Base-by-base conservation (phyloP, 2,113 vertebrate species). In the Gavia stellata region DNA sequence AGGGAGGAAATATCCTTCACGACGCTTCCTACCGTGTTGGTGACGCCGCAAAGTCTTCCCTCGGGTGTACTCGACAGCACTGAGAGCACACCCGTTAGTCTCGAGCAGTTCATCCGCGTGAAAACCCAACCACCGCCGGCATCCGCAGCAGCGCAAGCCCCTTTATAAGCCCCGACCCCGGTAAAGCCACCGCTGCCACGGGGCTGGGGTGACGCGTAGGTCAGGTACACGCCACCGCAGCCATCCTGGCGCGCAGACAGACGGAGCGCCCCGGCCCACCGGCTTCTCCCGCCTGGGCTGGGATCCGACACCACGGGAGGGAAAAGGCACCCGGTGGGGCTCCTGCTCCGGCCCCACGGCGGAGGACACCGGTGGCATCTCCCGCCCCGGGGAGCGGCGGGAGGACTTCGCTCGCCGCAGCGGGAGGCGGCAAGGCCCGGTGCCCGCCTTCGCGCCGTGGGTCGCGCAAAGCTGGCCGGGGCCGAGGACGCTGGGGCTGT, bases 231-330 rank as follows among this genome's bases (percentile, higher is more conserved):
- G 2, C 19, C 17, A 0, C 47, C 6, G 2, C 20, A 20, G 17
- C 29, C 61, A 1, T 7, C 4, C 47, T 1, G 6, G 6, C 0
- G 4, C 0, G 14, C 7, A 4, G 31, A 29, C 0, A 3, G 61
- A 34, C 4, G 1, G 26, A n/a, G 0, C 56, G 13, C 17, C 2
- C 4, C 15, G 0, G 25, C 42, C 5, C 88, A 29, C 19, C 71
- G 3, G 66, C 23, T 44, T 1, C 14, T 14, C 40, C 44, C 44
- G 21, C 17, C 73, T 2, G 6, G 4, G 5, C 17, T 14, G 70
- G 10, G 15, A 71, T 47, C 36, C 58, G 34, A 0, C 0, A 1
- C 4, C 3, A 7, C 1, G 0, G 20, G 50, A 34, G 20, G 80
- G 44, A 52, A 38, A 10, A 65, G 21, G 19, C 4, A 10, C 18